phyloP scores from a whole-genome alignment of 2,113 vertebrate species.

The Aegotheles bennettii region DNA sequence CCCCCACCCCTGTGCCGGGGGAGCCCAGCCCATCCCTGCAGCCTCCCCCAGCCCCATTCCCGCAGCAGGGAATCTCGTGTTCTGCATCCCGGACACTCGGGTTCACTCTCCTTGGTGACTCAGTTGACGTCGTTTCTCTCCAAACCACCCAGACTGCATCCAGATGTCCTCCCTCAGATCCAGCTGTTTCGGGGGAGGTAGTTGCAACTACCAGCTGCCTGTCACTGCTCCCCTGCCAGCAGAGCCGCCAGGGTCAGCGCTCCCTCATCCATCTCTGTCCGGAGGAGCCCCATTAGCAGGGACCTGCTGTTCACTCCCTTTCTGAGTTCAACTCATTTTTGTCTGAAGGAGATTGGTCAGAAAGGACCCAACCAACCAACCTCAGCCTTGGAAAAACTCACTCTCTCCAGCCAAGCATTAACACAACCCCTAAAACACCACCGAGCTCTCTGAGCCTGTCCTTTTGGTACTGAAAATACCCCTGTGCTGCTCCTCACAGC shows the following conservation, averaged over 20 bases:
- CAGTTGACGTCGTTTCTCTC: not conserved
- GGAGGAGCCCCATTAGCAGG: not conserved
- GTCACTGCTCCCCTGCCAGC: slow-evolving; percentile 44
- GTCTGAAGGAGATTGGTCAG: not conserved
- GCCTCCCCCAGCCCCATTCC: not conserved
- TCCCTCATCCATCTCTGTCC: slow-evolving; percentile 56
- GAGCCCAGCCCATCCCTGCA: not conserved
- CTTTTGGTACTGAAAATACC: not conserved
- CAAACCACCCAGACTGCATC: slow-evolving; percentile 21
- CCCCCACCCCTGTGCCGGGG: not conserved
- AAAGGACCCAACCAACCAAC: not conserved
- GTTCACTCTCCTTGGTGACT: not conserved
- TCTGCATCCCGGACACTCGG: not conserved
- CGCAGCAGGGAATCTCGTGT: rapidly evolving
- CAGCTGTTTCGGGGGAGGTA: slow-evolving; percentile 48
- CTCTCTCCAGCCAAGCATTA: not conserved
- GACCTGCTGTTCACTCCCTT: not conserved
- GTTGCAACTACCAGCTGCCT: slow-evolving; percentile 47
- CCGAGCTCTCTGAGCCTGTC: not conserved
- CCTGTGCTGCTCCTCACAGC: rapidly evolving
- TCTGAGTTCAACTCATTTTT: not conserved
- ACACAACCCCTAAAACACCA: not conserved
- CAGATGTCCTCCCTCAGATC: slow-evolving; percentile 58
- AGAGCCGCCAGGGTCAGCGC: not conserved
- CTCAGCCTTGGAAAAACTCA: not conserved